A percentile compares a stretch with the other conserved stretches of the same genome.
These are phyloP conservation scores for Melitaea cinxia DNA, from an alignment of 1,140 invertebrate species.

Conservation along the genomic window DNA sequence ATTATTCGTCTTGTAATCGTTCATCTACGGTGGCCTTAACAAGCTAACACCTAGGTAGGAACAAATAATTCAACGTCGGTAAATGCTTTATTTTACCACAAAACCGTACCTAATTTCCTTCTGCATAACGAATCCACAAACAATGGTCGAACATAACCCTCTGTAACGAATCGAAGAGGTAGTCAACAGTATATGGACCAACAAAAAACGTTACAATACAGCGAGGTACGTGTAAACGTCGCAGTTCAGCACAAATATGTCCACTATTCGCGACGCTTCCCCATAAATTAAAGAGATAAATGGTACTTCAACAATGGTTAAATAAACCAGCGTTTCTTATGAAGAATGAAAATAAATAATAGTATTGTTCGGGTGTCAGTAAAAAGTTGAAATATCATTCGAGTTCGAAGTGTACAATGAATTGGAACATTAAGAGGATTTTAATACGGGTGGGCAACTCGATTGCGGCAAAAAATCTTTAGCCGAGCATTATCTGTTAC, in stretches of 20 bases:
- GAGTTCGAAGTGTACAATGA: constrained; percentile 52
- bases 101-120: constrained; percentile 67
- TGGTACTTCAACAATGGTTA: constrained; percentile 73
- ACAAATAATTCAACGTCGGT: constrained; percentile 25
- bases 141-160: constrained; percentile 58
- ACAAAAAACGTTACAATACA: constrained; percentile 33
- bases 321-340: constrained; percentile 74
- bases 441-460: constrained; percentile 58
- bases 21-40: constrained; percentile 1
- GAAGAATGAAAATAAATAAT: constrained; percentile 65
- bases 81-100: constrained; percentile 45
- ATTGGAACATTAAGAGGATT: constrained; percentile 54
- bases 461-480: constrained; percentile 59
- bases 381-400: constrained; percentile 52
- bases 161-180: constrained; percentile 63
- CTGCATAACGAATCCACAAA: constrained; percentile 62
- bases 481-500: constrained; percentile 32
- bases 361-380: constrained; percentile 50
- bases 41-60: constrained; percentile 55
- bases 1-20: neutral
- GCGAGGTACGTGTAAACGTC: constrained; percentile 39
- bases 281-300: constrained; percentile 79
- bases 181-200: constrained; percentile 44
- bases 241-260: constrained; percentile 67
- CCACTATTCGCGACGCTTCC: constrained; percentile 66